phyloP scores from a whole-genome alignment of 1,140 invertebrate species.

The Carposina sasakii region DNA sequence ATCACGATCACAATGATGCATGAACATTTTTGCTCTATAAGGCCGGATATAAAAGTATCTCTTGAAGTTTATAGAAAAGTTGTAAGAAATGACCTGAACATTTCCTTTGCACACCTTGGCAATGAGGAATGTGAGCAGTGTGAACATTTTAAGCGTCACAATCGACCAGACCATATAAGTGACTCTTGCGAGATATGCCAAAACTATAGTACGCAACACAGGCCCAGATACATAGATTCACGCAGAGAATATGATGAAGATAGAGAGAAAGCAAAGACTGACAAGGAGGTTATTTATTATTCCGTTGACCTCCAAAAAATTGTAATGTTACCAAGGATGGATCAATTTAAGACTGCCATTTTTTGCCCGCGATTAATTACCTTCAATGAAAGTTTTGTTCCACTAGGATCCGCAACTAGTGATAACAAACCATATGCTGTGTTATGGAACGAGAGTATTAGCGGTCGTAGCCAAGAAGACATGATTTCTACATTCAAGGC shows the following conservation, averaged over 20 bases:
- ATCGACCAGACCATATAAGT: no score
- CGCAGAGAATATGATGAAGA: not conserved
- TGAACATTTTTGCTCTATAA: not conserved
- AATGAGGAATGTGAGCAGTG: constrained; percentile 2
- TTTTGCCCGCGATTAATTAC: constrained; percentile 27
- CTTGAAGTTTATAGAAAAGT: not conserved
- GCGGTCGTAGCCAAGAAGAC: constrained; percentile 17
- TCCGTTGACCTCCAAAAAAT: constrained; percentile 18
- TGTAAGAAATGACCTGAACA: not conserved
- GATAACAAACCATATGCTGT: constrained; percentile 12
- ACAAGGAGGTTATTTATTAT: constrained; percentile 2
- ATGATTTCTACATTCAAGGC: constrained; percentile 4
- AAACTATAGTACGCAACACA: not conserved
- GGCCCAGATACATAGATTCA: not conserved
- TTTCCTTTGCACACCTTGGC: not conserved
- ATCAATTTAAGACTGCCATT: constrained; percentile 24
- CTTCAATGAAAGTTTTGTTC: constrained; percentile 34
- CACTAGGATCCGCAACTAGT: constrained; percentile 16
- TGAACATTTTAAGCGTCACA: not conserved
- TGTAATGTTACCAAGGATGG: constrained; percentile 27
- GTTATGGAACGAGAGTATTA: constrained; percentile 13
- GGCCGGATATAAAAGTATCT: not conserved
- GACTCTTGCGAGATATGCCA: not conserved
- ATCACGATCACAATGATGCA: not conserved
- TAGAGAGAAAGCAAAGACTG: no score